These are phyloP conservation scores for Antidorcas marsupialis DNA, from an alignment of 2,113 vertebrate genomes.

Conservation along the genomic window DNA sequence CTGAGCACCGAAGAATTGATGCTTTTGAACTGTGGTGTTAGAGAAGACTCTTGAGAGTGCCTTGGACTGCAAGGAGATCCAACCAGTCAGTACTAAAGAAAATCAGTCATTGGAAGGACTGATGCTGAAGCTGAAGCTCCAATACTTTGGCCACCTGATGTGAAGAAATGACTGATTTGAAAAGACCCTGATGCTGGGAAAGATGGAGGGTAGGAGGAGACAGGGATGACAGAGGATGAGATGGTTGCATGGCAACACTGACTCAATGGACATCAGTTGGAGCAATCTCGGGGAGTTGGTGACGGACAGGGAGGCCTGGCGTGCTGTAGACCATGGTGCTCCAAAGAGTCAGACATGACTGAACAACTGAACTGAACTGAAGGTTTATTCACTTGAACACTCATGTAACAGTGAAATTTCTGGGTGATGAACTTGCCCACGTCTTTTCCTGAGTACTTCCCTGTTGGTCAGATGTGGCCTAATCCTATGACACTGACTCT, in stretches of 20 bases:
- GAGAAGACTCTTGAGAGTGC: not conserved
- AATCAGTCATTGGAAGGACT: not conserved
- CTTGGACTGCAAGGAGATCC: not conserved
- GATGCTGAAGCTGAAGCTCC: not conserved
- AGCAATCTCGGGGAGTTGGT: not conserved
- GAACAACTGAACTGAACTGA: not conserved
- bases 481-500: not conserved
- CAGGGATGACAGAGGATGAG: not conserved
- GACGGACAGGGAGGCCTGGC: not conserved
- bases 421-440: not conserved
- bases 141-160: not conserved
- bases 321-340: not conserved
- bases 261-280: not conserved
- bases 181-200: not conserved
- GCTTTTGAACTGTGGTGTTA: not conserved
- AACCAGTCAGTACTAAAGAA: not conserved
- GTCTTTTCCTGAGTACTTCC: not conserved
- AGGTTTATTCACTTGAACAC: not conserved
- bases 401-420: not conserved
- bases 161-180: not conserved
- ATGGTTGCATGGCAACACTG: not conserved
- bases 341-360: not conserved
- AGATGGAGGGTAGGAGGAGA: not conserved
- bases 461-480: not conserved
- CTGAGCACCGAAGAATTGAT: not conserved